Evolutionary conservation across 2,113 vertebrate species (phyloP).

Genomic region (Nerophis lumbriciformis): DNA sequence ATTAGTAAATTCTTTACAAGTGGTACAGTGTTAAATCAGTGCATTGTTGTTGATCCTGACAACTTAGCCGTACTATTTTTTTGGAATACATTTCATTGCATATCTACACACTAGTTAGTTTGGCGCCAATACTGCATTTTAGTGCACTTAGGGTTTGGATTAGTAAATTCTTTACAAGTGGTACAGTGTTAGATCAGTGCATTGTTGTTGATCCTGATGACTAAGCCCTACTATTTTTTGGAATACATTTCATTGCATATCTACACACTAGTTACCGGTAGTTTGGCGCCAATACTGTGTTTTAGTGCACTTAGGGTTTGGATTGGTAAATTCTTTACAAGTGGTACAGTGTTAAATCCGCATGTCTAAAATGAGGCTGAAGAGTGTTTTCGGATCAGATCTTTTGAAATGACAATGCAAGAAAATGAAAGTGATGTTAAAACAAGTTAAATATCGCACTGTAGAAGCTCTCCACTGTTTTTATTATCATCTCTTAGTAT

Average conservation of each 20-base stretch:
- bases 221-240: background rate
- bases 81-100: background rate
- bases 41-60: background rate
- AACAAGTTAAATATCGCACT: conserved; percentile 30
- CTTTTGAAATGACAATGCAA: background rate
- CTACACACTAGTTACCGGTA: too few relatives aligned
- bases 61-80: background rate
- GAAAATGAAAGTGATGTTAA: conserved; percentile 23
- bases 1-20: too few relatives aligned
- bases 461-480: conserved; percentile 30
- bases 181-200: too few relatives aligned
- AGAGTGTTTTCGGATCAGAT: background rate
- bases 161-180: too few relatives aligned
- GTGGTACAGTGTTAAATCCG: too few relatives aligned
- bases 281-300: background rate
- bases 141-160: too few relatives aligned
- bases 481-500: conserved; percentile 1
- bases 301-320: too few relatives aligned
- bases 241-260: background rate
- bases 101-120: background rate
- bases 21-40: too few relatives aligned
- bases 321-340: too few relatives aligned
- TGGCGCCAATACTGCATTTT: background rate
- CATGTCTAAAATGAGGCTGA: background rate
- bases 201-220: too few relatives aligned